These are phyloP conservation scores for Netelia fuscicornis DNA, from an alignment of 2,888 invertebrate species.

Conservation along the genomic window DNA sequence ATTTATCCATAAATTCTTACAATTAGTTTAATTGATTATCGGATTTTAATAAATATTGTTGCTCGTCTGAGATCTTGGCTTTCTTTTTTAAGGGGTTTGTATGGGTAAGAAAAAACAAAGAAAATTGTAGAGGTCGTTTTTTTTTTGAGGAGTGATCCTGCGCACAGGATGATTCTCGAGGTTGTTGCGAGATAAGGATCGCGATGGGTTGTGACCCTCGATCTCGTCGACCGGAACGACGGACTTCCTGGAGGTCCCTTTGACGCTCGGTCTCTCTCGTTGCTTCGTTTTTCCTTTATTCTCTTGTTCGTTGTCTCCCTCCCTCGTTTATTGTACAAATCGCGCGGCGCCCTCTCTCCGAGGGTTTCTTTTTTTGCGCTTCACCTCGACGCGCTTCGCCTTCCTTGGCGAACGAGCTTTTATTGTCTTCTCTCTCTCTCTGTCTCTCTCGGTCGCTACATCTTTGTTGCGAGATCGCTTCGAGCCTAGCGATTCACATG, in stretches of 20 bases:
- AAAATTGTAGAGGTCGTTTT: not conserved
- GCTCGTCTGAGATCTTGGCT: too few relatives aligned
- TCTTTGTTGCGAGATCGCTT: slow-evolving; percentile 3
- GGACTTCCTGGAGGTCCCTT: slow-evolving; percentile 65
- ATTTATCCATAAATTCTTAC: too few relatives aligned
- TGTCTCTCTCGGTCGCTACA: slow-evolving; percentile 34
- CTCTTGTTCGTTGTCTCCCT: slow-evolving; percentile 1
- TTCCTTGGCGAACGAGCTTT: slow-evolving; percentile 48
- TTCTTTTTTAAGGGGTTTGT: too few relatives aligned
- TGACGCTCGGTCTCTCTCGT: slow-evolving; percentile 17
- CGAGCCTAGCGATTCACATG: slow-evolving; percentile 31
- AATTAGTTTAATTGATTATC: too few relatives aligned
- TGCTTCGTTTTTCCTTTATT: slow-evolving; percentile 15
- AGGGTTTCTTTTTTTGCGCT: slow-evolving; percentile 13
- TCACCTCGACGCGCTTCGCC: slow-evolving; percentile 54
- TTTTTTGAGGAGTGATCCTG: slow-evolving; percentile 31
- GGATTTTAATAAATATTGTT: too few relatives aligned
- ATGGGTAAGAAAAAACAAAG: not conserved
- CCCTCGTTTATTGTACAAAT: slow-evolving; percentile 4
- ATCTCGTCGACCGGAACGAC: slow-evolving; percentile 66
- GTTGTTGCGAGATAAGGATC: slow-evolving; percentile 52
- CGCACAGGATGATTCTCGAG: slow-evolving; percentile 46
- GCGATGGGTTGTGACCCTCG: slow-evolving; percentile 60
- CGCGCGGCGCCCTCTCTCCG: slow-evolving; percentile 9
- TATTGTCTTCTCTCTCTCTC: slow-evolving; percentile 42